phyloP scores from a whole-genome alignment of 2,797 vertebrate genomes.

The Buceros bicornis region DNA sequence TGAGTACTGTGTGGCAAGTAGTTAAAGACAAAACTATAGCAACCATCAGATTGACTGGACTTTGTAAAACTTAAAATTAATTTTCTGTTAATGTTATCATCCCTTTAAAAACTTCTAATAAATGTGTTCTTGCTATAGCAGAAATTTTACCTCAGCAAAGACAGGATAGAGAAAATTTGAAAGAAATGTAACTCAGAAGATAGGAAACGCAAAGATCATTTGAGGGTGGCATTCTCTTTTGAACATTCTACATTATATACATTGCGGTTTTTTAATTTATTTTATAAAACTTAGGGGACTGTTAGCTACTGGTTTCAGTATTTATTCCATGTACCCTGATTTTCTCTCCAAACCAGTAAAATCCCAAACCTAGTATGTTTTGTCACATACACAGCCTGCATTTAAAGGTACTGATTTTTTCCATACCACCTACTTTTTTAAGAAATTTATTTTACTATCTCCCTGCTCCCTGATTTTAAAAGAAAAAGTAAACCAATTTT shows the following conservation, averaged over 20 bases:
- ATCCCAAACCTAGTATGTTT: neutral
- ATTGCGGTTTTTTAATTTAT: neutral
- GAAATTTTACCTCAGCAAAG: neutral
- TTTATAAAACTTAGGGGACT: neutral
- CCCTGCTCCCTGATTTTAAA: neutral
- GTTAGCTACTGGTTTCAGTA: neutral
- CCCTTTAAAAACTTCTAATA: neutral
- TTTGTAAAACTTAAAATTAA: neutral
- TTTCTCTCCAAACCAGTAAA: neutral
- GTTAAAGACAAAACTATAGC: neutral
- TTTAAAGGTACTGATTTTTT: neutral
- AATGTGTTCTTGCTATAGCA: neutral
- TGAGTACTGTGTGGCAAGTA: neutral
- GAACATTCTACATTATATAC: neutral
- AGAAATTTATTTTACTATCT: neutral
- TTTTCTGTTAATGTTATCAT: neutral
- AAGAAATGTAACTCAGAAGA: neutral
- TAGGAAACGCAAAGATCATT: neutral
- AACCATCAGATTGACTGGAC: neutral
- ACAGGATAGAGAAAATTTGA: neutral
- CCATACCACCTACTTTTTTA: neutral
- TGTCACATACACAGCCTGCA: neutral
- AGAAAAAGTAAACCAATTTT: neutral
- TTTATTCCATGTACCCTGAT: rapidly evolving
- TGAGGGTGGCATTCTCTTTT: neutral